Conservation (phyloP, 2,888 invertebrate genomes). For the Siphonodentalium dalli region DNA sequence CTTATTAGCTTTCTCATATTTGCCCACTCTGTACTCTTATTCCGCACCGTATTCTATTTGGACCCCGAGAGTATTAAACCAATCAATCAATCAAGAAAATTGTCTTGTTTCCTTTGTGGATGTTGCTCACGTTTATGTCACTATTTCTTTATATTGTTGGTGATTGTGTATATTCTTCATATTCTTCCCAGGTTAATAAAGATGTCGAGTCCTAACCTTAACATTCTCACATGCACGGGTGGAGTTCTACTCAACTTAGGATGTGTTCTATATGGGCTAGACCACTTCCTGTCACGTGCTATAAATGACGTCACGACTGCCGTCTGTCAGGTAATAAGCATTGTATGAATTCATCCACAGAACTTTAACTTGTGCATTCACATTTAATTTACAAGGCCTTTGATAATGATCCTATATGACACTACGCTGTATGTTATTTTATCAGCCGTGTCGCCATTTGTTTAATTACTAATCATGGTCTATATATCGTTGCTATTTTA, state of each 20-base stretch:
- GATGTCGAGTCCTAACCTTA: constrained; percentile 52
- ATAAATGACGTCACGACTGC: constrained; percentile 25
- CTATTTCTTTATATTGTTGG: background rate
- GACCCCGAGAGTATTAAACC: too few relatives aligned
- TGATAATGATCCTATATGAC: too few relatives aligned
- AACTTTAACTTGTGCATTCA: background rate
- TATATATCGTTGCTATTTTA: too few relatives aligned
- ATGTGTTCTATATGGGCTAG: constrained; percentile 43
- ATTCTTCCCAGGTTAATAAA: constrained; percentile 42
- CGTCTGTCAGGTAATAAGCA: constrained; percentile 51
- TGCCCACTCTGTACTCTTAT: background rate
- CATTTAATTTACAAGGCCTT: background rate
- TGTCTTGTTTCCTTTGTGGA: background rate
- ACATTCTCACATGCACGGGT: constrained; percentile 42
- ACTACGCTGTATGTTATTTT: too few relatives aligned
- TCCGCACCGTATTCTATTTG: background rate
- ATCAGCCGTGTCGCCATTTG: too few relatives aligned
- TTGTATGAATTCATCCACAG: background rate
- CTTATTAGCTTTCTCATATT: too few relatives aligned
- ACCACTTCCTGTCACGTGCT: constrained; percentile 35
- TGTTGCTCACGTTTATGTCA: background rate
- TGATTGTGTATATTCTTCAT: too few relatives aligned
- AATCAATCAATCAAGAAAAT: too few relatives aligned
- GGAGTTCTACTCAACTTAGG: constrained; percentile 40
- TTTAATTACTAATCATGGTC: too few relatives aligned